Conservation (phyloP, 2,797 vertebrate genomes). For the Muraenolepis orangiensis region DNA sequence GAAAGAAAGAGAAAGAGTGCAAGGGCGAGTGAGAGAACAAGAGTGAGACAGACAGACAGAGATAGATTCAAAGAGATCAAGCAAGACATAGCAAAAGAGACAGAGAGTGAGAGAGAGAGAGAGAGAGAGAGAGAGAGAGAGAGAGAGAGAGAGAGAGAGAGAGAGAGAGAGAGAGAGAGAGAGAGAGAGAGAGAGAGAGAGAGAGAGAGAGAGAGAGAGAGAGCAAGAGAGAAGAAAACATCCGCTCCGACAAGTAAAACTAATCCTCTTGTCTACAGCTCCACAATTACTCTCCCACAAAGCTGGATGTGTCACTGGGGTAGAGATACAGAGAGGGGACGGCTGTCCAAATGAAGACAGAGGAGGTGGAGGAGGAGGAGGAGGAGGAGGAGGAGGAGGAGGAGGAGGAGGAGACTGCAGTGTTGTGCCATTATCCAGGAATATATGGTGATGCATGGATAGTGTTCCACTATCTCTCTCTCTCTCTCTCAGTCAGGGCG, state of each 20-base stretch:
- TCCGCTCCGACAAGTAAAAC: background rate
- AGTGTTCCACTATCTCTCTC: background rate
- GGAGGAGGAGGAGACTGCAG: background rate
- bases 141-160: too few species aligned
- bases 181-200: slow-evolving; percentile 3
- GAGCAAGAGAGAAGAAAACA: background rate
- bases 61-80: background rate
- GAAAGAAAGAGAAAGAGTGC: too few species aligned
- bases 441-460: background rate
- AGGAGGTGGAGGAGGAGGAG: slow-evolving; percentile 9
- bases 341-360: background rate
- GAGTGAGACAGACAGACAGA: background rate
- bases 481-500: background rate
- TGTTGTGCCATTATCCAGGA: background rate
- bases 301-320: background rate
- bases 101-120: too few species aligned
- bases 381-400: background rate
- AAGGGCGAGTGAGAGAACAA: too few species aligned
- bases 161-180: background rate
- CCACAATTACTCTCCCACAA: background rate
- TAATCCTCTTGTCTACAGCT: background rate
- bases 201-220: background rate
- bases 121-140: too few species aligned
- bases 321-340: background rate
- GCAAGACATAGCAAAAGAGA: slow-evolving; percentile 2